These are phyloP conservation scores for Telenomus remus DNA, from an alignment of 1,140 invertebrate species.

Conservation along the genomic window DNA sequence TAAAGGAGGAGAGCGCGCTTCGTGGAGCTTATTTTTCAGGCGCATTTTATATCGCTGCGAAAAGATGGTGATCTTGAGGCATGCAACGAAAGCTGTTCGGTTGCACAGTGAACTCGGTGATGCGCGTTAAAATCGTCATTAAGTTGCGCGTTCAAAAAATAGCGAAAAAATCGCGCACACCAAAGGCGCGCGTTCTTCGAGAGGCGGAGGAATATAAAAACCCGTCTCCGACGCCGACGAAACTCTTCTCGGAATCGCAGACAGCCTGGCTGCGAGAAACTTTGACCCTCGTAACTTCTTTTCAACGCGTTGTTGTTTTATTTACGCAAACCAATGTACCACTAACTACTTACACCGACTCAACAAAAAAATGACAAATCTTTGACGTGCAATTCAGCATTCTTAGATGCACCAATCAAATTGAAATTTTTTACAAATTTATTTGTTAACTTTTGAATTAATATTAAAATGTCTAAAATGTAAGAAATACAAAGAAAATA, in stretches of 20 bases:
- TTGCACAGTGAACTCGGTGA: constrained; percentile 41
- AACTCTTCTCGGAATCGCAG: constrained; percentile 59
- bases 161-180: constrained; percentile 46
- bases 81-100: constrained; percentile 29
- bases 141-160: constrained; percentile 41
- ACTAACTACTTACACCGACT: constrained; percentile 29
- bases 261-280: constrained; percentile 60
- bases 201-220: constrained; percentile 62
- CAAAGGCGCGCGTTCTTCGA: constrained; percentile 48
- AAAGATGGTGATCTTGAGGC: constrained; percentile 38
- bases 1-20: constrained; percentile 18
- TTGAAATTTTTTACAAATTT: too few relatives aligned
- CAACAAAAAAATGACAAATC: constrained; percentile 40
- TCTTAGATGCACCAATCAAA: too few relatives aligned
- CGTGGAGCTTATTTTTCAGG: constrained; percentile 24
- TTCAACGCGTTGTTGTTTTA: constrained; percentile 62
- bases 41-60: constrained; percentile 48
- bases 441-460: not conserved
- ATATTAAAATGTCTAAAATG: not conserved
- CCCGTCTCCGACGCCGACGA: constrained; percentile 63
- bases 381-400: constrained; percentile 26
- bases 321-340: constrained; percentile 47
- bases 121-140: constrained; percentile 55
- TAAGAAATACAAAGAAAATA: too few relatives aligned
- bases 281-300: constrained; percentile 65